phyloP scores from a whole-genome alignment of 2,888 invertebrate species.

The Thalpophila matura region DNA sequence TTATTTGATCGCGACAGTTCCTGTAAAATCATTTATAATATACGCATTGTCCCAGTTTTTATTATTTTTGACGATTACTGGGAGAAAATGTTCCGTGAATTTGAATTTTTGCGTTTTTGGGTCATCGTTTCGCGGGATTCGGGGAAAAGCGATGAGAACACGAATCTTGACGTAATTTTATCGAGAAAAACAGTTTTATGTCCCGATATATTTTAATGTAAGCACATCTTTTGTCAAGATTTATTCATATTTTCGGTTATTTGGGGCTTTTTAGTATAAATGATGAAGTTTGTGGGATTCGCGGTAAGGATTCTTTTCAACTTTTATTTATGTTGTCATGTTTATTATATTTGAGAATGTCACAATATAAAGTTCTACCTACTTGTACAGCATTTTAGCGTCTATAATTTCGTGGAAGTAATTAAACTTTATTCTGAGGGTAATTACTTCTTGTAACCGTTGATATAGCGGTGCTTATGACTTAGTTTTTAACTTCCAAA shows the following conservation, averaged over 20 bases:
- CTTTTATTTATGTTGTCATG: not conserved
- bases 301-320: constrained; percentile 1
- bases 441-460: not conserved
- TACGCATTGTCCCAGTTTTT: constrained; percentile 25
- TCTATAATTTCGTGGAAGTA: constrained; percentile 5
- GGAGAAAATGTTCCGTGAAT: constrained; percentile 47
- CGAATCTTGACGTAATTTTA: constrained; percentile 39
- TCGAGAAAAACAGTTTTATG: constrained; percentile 41
- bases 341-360: constrained; percentile 22
- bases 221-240: constrained; percentile 36
- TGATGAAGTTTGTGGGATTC: constrained; percentile 11
- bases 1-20: constrained; percentile 30
- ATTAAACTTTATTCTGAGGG: not conserved
- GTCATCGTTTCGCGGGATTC: constrained; percentile 56
- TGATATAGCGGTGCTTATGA: not conserved
- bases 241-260: constrained; percentile 28
- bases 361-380: not conserved
- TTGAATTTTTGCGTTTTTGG: constrained; percentile 38
- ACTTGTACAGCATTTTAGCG: not conserved
- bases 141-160: constrained; percentile 39
- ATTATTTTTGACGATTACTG: constrained; percentile 28
- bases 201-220: constrained; percentile 20
- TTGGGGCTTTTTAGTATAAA: constrained; percentile 18
- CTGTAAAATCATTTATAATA: constrained; percentile 24
- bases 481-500: not conserved